A percentile compares a stretch with the other conserved stretches of the same genome.
phyloP scores from a whole-genome alignment of 2,888 invertebrate genomes.

The Portevinia maculata region DNA sequence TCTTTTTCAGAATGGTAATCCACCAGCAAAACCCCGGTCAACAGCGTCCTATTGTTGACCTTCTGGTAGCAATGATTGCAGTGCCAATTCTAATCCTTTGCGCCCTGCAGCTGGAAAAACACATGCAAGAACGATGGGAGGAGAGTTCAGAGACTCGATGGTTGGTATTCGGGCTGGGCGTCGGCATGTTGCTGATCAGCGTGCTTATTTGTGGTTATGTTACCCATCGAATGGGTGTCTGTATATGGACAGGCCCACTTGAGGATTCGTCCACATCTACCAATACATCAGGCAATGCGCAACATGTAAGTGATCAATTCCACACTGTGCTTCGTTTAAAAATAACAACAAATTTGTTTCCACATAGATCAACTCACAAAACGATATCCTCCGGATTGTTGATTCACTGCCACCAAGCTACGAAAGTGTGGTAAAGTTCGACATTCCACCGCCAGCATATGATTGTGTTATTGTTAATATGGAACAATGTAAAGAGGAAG shows the following conservation, averaged over 20 bases:
- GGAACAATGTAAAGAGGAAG: conserved; percentile 79
- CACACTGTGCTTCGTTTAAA: not conserved
- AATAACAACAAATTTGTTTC: not conserved
- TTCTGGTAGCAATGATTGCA: conserved; percentile 83
- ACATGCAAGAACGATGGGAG: conserved; percentile 81
- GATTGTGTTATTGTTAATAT: conserved; percentile 81
- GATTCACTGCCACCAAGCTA: conserved; percentile 83
- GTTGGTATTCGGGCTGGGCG: conserved; percentile 82
- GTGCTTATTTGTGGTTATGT: conserved; percentile 83
- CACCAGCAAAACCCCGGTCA: conserved; percentile 79
- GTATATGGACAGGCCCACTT: conserved; percentile 82
- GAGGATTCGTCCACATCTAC: conserved; percentile 78
- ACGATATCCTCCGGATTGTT: conserved; percentile 81
- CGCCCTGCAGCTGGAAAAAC: conserved; percentile 82
- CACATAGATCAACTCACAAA: conserved; percentile 81
- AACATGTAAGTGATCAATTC: conserved; percentile 77
- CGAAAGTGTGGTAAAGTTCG: conserved; percentile 82
- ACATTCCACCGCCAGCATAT: conserved; percentile 82
- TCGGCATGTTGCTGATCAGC: conserved; percentile 82
- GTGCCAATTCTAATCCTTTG: conserved; percentile 82
- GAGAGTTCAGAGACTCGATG: conserved; percentile 80
- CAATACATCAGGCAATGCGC: conserved; percentile 75
- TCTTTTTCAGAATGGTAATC: conserved; percentile 79
- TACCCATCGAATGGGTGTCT: conserved; percentile 83
- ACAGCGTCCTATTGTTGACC: conserved; percentile 81